Evolutionary conservation across 2,797 vertebrate species (phyloP).

Genomic region (Myiothlypis chrysogaster): DNA sequence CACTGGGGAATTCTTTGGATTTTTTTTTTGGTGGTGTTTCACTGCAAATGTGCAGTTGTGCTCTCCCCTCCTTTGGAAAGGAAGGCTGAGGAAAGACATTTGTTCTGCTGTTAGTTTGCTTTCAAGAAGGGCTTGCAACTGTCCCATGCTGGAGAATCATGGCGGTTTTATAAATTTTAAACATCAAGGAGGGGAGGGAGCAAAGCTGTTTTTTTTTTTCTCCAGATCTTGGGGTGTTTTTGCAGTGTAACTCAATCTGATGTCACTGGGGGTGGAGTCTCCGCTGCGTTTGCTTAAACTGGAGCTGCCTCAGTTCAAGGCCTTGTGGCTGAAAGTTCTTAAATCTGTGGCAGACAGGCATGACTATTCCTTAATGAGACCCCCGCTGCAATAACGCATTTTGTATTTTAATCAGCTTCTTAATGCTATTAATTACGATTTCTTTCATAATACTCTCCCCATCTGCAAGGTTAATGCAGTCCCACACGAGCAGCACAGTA

Average conservation of each 20-base stretch:
- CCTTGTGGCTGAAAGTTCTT: conserved; percentile 67
- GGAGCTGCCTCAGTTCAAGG: conserved; percentile 65
- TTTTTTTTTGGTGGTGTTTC: background rate
- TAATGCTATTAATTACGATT: conserved; percentile 51
- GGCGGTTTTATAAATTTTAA: conserved; percentile 27
- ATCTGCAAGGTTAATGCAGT: background rate
- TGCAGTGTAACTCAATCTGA: conserved; percentile 67
- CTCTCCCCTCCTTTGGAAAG: background rate
- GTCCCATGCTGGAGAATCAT: background rate
- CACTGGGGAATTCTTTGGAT: background rate
- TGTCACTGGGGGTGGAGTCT: conserved; percentile 70
- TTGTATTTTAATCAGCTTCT: conserved; percentile 64
- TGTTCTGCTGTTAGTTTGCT: background rate
- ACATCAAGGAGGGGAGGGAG: conserved; percentile 15
- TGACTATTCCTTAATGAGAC: conserved; percentile 62
- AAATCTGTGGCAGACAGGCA: conserved; percentile 62
- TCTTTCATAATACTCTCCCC: conserved; percentile 34
- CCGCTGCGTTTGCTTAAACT: conserved; percentile 48
- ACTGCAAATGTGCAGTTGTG: background rate
- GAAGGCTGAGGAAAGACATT: background rate
- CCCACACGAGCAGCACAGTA: background rate
- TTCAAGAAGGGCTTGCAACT: background rate
- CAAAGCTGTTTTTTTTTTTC: background rate
- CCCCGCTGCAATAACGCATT: conserved; percentile 38
- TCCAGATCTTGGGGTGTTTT: conserved; percentile 57